Evolutionary conservation across 2,888 invertebrate genomes (phyloP), one percentile per base, ranked within the genome.

Genomic region (Serrognathus titanus): DNA sequence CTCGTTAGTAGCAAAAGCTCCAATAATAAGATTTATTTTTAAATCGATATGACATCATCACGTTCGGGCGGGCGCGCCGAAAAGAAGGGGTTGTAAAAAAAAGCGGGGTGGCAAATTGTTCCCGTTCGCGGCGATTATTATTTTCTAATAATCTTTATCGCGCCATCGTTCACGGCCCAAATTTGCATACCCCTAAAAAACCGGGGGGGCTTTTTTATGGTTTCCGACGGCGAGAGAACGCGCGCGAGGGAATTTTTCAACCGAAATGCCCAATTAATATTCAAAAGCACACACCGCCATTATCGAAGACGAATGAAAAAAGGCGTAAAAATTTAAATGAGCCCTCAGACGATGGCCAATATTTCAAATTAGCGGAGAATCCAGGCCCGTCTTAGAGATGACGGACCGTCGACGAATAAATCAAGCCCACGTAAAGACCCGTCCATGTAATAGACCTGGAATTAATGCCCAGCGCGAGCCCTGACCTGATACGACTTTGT

Each of bases 251-350:
- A n/a, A 35, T 43, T 43, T 43, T 43, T 20, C 43, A 20, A 20
- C 9, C 16, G n/a, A 43, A 43, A 43, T 43, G 43, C 11, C 51
- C 47, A 20, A 57, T 65, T 65, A 63, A 63, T 55, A 65, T 65
- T 60, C 65, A 59, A 49, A 43, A 57, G 58, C 61, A 58, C 51
- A 57, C 62, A 36, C 61, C 51, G 54, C 65, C 58, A 65, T 65
- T 64, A 64, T 64, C 63, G 63, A 57, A 64, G 61, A 61, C 53
- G 58, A 61, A 58, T 57, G 61, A 60, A 63, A 60, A 64, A 64
- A 64, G 60, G 62, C 57, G 57, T 36, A 62, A 63, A 64, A 63
- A 59, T 61, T 59, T 58, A 62, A 65, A 64, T 61, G 56, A 60
- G 51, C 54, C 53, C 53, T 16, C 35, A 35, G 13, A 36, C 47